Conservation (phyloP, 2,113 vertebrate genomes). For the Ictidomys tridecemlineatus region DNA sequence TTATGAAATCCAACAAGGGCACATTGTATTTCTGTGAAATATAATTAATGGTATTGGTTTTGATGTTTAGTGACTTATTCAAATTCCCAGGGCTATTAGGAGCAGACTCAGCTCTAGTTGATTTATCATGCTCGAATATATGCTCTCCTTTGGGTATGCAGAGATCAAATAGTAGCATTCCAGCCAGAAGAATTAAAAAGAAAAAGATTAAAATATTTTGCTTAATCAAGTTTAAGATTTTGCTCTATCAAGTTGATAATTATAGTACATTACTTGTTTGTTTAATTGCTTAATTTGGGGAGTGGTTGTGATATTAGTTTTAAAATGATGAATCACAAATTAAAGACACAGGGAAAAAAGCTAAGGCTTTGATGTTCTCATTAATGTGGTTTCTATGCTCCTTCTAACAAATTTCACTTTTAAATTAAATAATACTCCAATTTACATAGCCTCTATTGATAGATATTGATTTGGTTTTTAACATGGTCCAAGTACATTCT, state of each 20-base stretch:
- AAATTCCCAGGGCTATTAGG: conserved; percentile 26
- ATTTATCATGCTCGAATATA: background rate
- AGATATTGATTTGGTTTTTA: background rate
- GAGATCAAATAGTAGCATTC: conserved; percentile 13
- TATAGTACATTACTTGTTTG: background rate
- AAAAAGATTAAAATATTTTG: background rate
- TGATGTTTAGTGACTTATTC: conserved; percentile 25
- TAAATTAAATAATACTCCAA: background rate
- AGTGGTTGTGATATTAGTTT: background rate
- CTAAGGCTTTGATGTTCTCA: background rate
- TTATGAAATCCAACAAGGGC: background rate
- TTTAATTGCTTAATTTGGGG: background rate
- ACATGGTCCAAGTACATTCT: background rate
- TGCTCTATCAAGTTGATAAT: background rate
- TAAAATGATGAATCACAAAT: background rate
- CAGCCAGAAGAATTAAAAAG: background rate
- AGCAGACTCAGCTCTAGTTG: background rate
- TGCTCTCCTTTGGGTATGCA: background rate
- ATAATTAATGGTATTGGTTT: background rate
- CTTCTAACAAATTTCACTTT: background rate
- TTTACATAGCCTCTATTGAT: background rate
- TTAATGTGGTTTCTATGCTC: background rate
- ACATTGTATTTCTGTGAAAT: conserved; percentile 36
- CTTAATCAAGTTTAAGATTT: background rate
- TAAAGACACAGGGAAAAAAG: background rate